These are phyloP conservation scores for Hippopotamus amphibius DNA, from an alignment of 2,113 vertebrate genomes.

Conservation along the genomic window DNA sequence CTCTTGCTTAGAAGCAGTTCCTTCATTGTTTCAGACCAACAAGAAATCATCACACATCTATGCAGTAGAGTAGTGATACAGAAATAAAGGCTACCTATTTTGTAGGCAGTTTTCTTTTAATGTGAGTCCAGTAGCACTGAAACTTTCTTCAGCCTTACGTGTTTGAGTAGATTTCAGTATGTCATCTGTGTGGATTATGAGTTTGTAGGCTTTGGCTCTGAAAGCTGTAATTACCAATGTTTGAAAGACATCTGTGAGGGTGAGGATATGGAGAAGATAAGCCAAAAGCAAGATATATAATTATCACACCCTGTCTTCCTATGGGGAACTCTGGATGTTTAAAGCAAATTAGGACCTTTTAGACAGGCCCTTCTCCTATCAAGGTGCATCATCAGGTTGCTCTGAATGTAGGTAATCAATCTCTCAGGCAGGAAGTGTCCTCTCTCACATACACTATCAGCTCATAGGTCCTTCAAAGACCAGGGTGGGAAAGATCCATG, in stretches of 20 bases:
- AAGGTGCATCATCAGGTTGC: conserved; percentile 1
- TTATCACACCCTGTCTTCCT: conserved; percentile 64
- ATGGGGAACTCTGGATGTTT: conserved; percentile 41
- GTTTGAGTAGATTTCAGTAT: conserved; percentile 58
- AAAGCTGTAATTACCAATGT: conserved; percentile 63
- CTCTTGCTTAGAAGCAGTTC: conserved; percentile 38
- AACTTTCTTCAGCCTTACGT: conserved; percentile 22
- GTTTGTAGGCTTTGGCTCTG: conserved; percentile 57
- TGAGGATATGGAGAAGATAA: conserved; percentile 61
- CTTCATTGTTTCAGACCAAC: conserved; percentile 21
- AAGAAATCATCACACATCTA: not conserved
- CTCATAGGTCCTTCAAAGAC: not conserved
- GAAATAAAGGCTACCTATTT: conserved; percentile 17
- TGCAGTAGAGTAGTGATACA: not conserved
- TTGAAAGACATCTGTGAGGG: conserved; percentile 66
- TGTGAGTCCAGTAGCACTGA: not conserved
- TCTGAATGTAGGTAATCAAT: conserved; percentile 29
- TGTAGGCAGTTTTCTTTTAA: conserved; percentile 38
- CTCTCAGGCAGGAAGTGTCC: not conserved
- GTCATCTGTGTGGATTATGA: conserved; percentile 64
- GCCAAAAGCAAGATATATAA: conserved; percentile 64
- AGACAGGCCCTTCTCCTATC: conserved; percentile 38
- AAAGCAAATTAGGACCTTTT: conserved; percentile 61
- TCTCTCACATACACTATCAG: not conserved
- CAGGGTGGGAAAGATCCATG: not conserved